These are phyloP conservation scores for Dryas iulia DNA, from an alignment of 1,140 invertebrate species.

Conservation along the genomic window DNA sequence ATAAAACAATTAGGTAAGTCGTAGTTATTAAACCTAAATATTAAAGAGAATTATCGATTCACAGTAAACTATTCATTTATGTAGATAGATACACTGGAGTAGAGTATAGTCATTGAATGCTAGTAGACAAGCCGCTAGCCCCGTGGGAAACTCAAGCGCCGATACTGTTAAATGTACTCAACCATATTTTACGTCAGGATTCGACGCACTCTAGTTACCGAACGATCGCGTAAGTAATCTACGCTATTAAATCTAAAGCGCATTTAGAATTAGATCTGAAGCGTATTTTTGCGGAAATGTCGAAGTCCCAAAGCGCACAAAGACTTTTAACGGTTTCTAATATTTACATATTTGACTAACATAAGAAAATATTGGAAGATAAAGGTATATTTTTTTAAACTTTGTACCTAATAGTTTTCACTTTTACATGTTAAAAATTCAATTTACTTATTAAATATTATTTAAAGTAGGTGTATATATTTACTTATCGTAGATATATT, in stretches of 20 bases:
- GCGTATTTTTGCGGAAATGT: not conserved
- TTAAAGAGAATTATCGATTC: constrained; percentile 11
- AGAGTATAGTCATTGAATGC: constrained; percentile 39
- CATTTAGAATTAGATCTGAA: not conserved
- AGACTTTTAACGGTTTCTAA: too few species aligned
- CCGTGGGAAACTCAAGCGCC: constrained; percentile 66
- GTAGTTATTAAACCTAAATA: constrained; percentile 7
- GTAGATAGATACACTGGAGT: constrained; percentile 27
- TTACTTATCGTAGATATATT: not conserved
- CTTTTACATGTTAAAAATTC: too few species aligned
- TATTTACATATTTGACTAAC: too few species aligned
- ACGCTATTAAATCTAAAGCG: constrained; percentile 36
- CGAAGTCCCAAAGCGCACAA: too few species aligned
- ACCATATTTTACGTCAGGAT: constrained; percentile 70
- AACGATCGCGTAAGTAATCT: constrained; percentile 47
- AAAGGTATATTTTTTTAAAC: too few species aligned
- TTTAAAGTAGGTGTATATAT: too few species aligned
- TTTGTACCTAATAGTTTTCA: too few species aligned
- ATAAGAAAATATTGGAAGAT: too few species aligned
- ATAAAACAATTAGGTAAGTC: too few species aligned
- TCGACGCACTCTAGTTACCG: constrained; percentile 57
- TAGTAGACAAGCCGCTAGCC: constrained; percentile 41
- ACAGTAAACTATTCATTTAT: constrained; percentile 31
- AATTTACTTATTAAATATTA: too few species aligned
- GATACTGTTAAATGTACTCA: constrained; percentile 41